These are phyloP conservation scores for Sebastes taczanowskii DNA, from an alignment of 2,797 vertebrate genomes.

Conservation along the genomic window DNA sequence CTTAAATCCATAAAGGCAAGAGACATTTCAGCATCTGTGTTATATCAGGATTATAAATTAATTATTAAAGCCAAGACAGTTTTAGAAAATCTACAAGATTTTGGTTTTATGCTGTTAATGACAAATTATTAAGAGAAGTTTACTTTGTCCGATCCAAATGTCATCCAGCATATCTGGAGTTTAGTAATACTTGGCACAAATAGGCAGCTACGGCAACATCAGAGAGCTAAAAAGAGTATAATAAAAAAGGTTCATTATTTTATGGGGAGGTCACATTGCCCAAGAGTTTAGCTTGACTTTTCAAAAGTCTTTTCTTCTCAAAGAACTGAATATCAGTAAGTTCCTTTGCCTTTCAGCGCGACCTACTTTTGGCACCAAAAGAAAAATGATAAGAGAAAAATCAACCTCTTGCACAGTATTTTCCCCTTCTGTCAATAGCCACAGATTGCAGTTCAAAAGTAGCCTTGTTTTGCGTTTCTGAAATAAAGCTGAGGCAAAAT, in stretches of 20 bases:
- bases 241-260: constrained; percentile 9
- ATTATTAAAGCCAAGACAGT: neutral
- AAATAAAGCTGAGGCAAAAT: constrained; percentile 64
- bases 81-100: neutral
- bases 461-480: constrained; percentile 55
- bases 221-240: neutral
- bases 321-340: constrained; percentile 36
- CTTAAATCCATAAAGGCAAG: neutral
- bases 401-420: constrained; percentile 25
- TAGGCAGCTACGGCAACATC: neutral
- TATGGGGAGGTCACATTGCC: constrained; percentile 27
- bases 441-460: constrained; percentile 54
- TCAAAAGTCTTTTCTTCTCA: constrained; percentile 41
- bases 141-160: neutral
- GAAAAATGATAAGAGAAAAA: constrained; percentile 53
- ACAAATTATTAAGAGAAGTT: neutral
- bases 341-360: constrained; percentile 58
- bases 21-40: neutral
- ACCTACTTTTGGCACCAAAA: constrained; percentile 65
- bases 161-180: constrained; percentile 3
- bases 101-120: neutral
- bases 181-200: neutral
- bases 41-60: neutral
- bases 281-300: constrained; percentile 54
- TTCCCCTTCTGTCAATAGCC: constrained; percentile 52